Evolutionary conservation across 1,140 invertebrate species (phyloP).

Genomic region (Homarus americanus): DNA sequence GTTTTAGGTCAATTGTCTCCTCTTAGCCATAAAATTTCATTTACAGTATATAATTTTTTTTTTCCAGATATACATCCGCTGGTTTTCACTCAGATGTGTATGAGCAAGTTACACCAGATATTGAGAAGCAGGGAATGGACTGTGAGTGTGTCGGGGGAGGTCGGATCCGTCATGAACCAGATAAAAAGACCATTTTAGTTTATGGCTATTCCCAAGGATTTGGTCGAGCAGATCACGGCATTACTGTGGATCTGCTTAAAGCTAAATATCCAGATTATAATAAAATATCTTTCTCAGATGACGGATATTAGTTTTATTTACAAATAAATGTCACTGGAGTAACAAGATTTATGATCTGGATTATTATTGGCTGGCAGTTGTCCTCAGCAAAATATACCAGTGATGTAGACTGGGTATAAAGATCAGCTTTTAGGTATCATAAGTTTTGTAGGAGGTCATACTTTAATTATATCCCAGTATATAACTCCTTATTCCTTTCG

Average conservation of each 20-base stretch:
- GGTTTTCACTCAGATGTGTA: conserved; percentile 88
- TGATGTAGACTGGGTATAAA: no score
- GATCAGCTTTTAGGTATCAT: no score
- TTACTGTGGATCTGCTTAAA: conserved; percentile 86
- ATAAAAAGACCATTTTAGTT: conserved; percentile 87
- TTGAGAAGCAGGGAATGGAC: conserved; percentile 81
- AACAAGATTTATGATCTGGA: no score
- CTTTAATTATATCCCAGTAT: no score
- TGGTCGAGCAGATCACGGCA: conserved; percentile 90
- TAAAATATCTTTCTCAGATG: conserved; percentile 86
- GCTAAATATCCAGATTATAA: conserved; percentile 86
- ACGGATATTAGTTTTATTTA: conserved; percentile 85
- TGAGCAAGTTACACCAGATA: conserved; percentile 81
- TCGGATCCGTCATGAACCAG: conserved; percentile 87
- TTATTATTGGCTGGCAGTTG: no score
- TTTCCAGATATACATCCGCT: conserved; percentile 79
- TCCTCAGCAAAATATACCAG: no score
- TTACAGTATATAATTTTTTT: neutral
- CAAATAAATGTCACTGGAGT: no score
- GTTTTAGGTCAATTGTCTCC: no score
- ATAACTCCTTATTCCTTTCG: no score
- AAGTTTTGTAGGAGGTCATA: no score
- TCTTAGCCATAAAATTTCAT: no score
- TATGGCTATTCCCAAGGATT: conserved; percentile 94
- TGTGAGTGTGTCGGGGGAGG: conserved; percentile 90